These are phyloP conservation scores for Drosophila pseudotalamancana DNA, from an alignment of 2,888 invertebrate species.

Conservation along the genomic window DNA sequence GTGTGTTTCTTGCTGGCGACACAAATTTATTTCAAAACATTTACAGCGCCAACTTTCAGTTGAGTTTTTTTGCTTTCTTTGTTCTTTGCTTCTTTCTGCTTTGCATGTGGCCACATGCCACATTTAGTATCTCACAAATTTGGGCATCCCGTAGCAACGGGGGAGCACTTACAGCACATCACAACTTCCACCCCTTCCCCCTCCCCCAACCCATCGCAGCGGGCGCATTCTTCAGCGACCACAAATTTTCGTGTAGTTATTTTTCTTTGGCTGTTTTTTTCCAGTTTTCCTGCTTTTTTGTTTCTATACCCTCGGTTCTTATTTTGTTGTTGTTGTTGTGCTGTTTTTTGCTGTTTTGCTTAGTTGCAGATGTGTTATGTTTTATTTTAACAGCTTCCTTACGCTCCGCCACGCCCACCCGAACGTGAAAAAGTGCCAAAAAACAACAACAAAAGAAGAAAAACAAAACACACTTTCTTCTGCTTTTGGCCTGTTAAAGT, in stretches of 20 bases:
- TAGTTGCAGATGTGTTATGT: conserved; percentile 74
- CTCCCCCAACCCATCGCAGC: not conserved
- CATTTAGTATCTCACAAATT: conserved; percentile 75
- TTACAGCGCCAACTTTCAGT: conserved; percentile 59
- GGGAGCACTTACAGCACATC: conserved; percentile 44
- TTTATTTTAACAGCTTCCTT: conserved; percentile 78
- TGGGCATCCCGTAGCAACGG: conserved; percentile 48
- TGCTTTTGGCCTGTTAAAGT: conserved; percentile 68
- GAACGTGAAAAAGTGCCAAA: conserved; percentile 71
- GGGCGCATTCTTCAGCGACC: conserved; percentile 69
- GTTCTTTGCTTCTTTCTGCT: conserved; percentile 5
- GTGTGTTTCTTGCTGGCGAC: conserved; percentile 60
- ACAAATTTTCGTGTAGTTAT: conserved; percentile 76
- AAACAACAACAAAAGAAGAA: conserved; percentile 34
- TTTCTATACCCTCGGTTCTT: not conserved
- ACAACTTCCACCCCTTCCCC: not conserved
- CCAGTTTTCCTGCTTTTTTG: conserved; percentile 18
- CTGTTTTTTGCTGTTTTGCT: conserved; percentile 20
- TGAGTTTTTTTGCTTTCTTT: conserved; percentile 14
- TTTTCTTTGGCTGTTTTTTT: conserved; percentile 55
- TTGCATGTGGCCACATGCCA: conserved; percentile 61
- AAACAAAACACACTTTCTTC: conserved; percentile 15
- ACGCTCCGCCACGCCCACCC: conserved; percentile 1
- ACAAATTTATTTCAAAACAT: conserved; percentile 76
- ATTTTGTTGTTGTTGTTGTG: conserved; percentile 12